Base-by-base conservation (phyloP, 2,113 vertebrate genomes). In the Mus spicilegus region DNA sequence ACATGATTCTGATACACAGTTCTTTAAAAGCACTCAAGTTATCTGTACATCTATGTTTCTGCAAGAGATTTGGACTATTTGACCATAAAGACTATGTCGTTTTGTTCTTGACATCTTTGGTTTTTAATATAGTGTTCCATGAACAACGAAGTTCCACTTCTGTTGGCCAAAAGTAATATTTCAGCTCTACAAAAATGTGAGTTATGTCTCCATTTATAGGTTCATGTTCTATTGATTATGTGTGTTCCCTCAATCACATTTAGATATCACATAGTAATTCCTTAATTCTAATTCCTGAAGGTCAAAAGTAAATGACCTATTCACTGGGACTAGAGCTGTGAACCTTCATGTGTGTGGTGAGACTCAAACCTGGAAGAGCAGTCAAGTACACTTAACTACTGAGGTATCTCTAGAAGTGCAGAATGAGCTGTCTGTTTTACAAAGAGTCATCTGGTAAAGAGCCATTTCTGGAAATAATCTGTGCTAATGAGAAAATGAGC, bases 401-500 rank as follows among this genome's bases (percentile, higher is more conserved):
- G 14, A 65, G 61, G 10, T 16, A 49, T n/a, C 13, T 89, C 56
- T 61, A 28, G 22, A 84, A n/a, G 36, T 22, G 69, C 24, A 87
- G 84, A 70, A n/a, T 87, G 58, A 96, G 97, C 46, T 95, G 93
- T 95, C 78, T 93, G 58, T 92, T 96, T 96, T 20, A 80, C 54
- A 73, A 46, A 12, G 75, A 96, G 87, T 97, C 73, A 10, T 16
- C 90, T 93, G 39, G 1, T 12, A 17, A 70, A 14, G 82, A 95
- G 42, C 54, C 90, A 1, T 73, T 95, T 88, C 92, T 94, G 56
- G 73, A 96, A 90, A 96, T 96, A 77, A 94, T 80, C 82, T 56
- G 91, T 98, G 97, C 90, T 98, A 97, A 98, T 98, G 97, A 54
- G 97, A 98, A 95, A 97, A 93, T 51, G 30, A 92, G 93, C 77